Conservation (phyloP, 2,888 invertebrate species). For the Entomobrya proxima region DNA sequence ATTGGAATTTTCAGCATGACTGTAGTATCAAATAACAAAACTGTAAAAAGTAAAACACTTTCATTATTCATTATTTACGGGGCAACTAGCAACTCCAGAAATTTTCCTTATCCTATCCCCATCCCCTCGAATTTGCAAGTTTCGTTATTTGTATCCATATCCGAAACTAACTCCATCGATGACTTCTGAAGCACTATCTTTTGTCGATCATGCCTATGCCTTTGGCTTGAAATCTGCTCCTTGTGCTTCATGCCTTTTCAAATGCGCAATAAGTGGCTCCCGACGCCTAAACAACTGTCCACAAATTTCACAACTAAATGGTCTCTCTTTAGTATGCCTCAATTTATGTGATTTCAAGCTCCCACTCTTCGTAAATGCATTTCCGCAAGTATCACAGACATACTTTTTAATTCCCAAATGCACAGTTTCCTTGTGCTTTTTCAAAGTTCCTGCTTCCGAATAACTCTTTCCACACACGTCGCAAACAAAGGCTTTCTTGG, state of each 20-base stretch:
- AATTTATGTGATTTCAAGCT: not conserved
- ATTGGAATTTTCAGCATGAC: too few relatives aligned
- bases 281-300: not conserved
- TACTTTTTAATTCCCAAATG: too few relatives aligned
- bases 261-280: not conserved
- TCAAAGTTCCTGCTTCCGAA: not conserved
- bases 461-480: not conserved
- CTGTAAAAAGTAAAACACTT: too few relatives aligned
- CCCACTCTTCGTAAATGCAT: not conserved
- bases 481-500: not conserved
- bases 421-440: not conserved
- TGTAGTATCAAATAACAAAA: too few relatives aligned
- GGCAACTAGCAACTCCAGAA: too few relatives aligned
- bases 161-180: too few relatives aligned
- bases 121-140: too few relatives aligned
- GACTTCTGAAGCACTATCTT: too few relatives aligned
- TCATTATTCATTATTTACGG: too few relatives aligned
- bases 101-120: too few relatives aligned
- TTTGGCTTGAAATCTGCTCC: not conserved
- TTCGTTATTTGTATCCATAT: too few relatives aligned
- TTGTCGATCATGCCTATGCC: too few relatives aligned
- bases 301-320: not conserved
- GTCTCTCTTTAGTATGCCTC: not conserved
- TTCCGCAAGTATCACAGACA: conserved; percentile 13
- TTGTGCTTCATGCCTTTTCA: not conserved